Evolutionary conservation across 2,113 vertebrate species (phyloP), one percentile per base, ranked within the genome.

Genomic region (Corydoras sp.): DNA sequence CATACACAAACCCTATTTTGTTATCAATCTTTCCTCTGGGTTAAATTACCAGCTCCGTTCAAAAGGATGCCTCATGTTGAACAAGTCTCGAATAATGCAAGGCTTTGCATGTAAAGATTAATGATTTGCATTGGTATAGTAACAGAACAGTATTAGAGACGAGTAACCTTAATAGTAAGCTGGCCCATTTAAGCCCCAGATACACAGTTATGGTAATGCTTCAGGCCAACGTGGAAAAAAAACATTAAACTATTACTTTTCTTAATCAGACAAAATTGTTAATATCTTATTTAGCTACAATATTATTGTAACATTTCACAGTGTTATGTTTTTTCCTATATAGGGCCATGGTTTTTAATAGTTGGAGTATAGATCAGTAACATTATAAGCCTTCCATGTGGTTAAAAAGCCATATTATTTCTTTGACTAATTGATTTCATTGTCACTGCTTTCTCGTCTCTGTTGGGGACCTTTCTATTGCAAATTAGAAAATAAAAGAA

Each of bases 401-500:
- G n/a, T 48, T 65, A 11, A 49, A 53, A 53, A 13, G 51, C 51
- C 58, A 68, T 11, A 29, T 76, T 58, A 35, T 72, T 31, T 14
- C 43, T 68, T 12, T 31, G 31, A 18, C 74, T 76, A 62, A 50
- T 53, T 63, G 66, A 73, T 61, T 76, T 82, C 77, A 80, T 76
- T 76, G 75, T 79, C 79, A 68, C 81, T 70, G 80, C 77, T 76
- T 82, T 81, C 74, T 72, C 71, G 77, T 83, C 81, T 85, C 83
- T 78, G 83, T 83, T 74, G 81, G 83, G 82, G 78, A 79, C 83
- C 81, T 85, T 87, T 85, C 83, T 85, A 78, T 80, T 76, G 83
- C 77, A 84, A 88, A 88, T 89, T 81, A 82, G 58, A 86, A 89
- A 85, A 88, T 86, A 88, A 90, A 87, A 76, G 79, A 68, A 77